Conservation (phyloP, 1,140 invertebrate species). For the Drusus annulatus region DNA sequence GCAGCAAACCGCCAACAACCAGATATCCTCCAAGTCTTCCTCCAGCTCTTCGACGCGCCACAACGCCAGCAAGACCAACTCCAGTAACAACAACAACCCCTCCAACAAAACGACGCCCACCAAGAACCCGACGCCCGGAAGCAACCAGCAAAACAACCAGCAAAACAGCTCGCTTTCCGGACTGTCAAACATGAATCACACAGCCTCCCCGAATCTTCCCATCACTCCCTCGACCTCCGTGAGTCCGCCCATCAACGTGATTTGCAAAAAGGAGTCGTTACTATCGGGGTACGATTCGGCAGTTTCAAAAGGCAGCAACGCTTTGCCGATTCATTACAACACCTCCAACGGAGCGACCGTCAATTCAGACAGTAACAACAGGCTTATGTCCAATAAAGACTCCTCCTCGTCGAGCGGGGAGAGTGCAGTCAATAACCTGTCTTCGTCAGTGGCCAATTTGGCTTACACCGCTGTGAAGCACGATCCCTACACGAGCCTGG, state of each 20-base stretch:
- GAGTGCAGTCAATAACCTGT: slow-evolving; percentile 24
- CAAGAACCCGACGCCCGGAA: slow-evolving; percentile 1
- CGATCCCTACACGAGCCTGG: slow-evolving; percentile 47
- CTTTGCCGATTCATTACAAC: slow-evolving; percentile 30
- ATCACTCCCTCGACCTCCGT: slow-evolving; percentile 75
- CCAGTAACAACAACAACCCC: slow-evolving; percentile 64
- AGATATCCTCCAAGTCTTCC: slow-evolving; percentile 67
- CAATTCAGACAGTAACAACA: slow-evolving; percentile 61
- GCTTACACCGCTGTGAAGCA: slow-evolving; percentile 47
- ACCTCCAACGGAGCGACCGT: slow-evolving; percentile 53
- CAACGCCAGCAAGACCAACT: slow-evolving; percentile 63
- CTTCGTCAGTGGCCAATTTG: slow-evolving; percentile 38
- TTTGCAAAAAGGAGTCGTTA: slow-evolving; percentile 73
- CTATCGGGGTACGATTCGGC: slow-evolving; percentile 65
- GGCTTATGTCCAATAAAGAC: slow-evolving; percentile 66
- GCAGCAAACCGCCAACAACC: slow-evolving; percentile 76
- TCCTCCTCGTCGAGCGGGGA: slow-evolving; percentile 64
- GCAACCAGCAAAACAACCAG: slow-evolving; percentile 16
- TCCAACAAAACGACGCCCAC: slow-evolving; percentile 62
- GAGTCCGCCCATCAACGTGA: slow-evolving; percentile 76
- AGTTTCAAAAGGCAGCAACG: slow-evolving; percentile 21
- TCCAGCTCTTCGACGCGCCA: slow-evolving; percentile 62
- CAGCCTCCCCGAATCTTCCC: slow-evolving; percentile 72
- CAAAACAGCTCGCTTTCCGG: slow-evolving; percentile 37
- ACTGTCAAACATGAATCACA: slow-evolving; percentile 56